Conservation (phyloP, 2,888 invertebrate species). For the Cantharis rustica region DNA sequence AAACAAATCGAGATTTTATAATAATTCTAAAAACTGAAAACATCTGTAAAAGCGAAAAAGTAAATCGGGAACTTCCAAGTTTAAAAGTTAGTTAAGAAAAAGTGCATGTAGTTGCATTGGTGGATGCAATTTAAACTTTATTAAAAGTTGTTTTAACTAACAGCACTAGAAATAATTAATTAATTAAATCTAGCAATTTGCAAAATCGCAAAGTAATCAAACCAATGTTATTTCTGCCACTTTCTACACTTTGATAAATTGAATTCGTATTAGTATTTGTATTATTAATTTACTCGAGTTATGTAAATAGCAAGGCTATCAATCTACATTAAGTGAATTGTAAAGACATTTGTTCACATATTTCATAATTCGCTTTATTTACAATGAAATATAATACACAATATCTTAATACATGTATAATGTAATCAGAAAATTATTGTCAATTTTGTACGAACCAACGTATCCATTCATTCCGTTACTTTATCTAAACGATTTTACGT, state of each 20-base stretch:
- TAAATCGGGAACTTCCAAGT: neutral
- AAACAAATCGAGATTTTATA: no score
- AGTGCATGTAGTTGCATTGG: neutral
- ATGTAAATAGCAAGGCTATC: slow-evolving; percentile 16
- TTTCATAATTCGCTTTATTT: slow-evolving; percentile 22
- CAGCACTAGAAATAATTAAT: neutral
- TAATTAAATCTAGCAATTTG: slow-evolving; percentile 1
- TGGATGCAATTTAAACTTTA: neutral
- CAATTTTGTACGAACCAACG: slow-evolving; percentile 25
- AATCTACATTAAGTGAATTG: slow-evolving; percentile 10
- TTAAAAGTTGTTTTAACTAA: neutral
- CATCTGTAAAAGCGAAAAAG: neutral
- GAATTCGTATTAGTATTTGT: slow-evolving; percentile 2
- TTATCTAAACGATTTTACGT: slow-evolving; percentile 1
- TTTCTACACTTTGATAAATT: slow-evolving; percentile 3
- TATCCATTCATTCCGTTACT: slow-evolving; percentile 8
- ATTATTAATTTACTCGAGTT: slow-evolving; percentile 9
- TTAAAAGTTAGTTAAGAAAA: neutral
- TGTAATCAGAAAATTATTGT: slow-evolving; percentile 14
- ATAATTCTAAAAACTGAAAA: neutral
- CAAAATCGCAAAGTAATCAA: slow-evolving; percentile 1
- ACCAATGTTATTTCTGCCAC: slow-evolving; percentile 1
- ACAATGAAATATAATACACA: slow-evolving; percentile 14
- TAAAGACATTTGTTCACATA: slow-evolving; percentile 3
- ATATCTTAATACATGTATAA: slow-evolving; percentile 1